Conservation (phyloP, 2,888 invertebrate species). For the Melieria picta region DNA sequence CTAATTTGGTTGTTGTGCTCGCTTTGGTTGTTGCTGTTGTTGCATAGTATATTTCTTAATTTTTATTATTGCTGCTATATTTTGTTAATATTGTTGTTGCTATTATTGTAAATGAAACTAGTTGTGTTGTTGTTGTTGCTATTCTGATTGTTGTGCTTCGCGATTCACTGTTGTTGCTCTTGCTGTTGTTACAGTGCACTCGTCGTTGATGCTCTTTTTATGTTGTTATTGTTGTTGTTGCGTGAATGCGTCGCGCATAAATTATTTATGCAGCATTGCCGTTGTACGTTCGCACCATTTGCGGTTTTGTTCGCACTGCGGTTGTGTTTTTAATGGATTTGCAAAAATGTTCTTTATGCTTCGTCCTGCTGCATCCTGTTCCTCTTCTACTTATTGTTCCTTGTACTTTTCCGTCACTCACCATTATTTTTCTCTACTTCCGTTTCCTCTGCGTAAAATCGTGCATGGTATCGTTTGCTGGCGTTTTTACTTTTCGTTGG, state of each 20-base stretch:
- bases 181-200: not conserved
- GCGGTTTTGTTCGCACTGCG: conserved; percentile 38
- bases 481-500: no score
- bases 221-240: not conserved
- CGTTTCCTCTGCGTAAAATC: no score
- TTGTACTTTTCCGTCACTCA: no score
- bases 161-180: not conserved
- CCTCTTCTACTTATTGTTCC: no score
- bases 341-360: conserved; percentile 34
- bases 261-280: conserved; percentile 29
- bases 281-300: conserved; percentile 38
- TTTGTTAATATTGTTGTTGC: not conserved
- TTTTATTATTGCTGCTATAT: not conserved
- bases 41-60: conserved; percentile 1
- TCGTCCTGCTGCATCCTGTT: no score
- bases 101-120: not conserved
- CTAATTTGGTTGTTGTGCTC: not conserved
- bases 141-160: no score
- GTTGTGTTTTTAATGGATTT: conserved; percentile 40
- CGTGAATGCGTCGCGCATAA: conserved; percentile 18
- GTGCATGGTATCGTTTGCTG: no score
- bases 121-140: not conserved
- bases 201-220: not conserved
- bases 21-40: not conserved
- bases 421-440: no score